Conservation (phyloP, 2,888 invertebrate genomes). For the Sphaeridia pumilis region DNA sequence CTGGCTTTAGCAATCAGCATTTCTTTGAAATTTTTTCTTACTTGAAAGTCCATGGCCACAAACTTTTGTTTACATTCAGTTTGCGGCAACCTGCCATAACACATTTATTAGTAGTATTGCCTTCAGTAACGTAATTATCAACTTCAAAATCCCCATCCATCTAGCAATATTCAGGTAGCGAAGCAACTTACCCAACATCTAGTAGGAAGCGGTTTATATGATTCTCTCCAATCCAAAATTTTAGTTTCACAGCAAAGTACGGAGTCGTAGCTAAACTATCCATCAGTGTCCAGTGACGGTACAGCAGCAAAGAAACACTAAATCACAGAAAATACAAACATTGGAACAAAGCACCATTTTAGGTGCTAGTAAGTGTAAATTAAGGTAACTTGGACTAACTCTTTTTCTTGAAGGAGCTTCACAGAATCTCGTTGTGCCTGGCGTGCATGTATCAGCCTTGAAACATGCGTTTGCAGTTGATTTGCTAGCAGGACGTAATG, state of each 20-base stretch:
- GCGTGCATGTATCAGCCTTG: slow-evolving; percentile 48
- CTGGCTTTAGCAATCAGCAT: no score
- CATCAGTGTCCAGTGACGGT: slow-evolving; percentile 84
- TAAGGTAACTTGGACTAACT: slow-evolving; percentile 41
- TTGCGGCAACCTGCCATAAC: slow-evolving; percentile 69
- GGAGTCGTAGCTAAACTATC: slow-evolving; percentile 71
- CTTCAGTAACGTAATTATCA: no score
- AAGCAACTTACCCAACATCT: slow-evolving; percentile 64
- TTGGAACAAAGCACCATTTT: no score
- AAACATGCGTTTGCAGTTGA: slow-evolving; percentile 58
- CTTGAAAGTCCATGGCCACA: slow-evolving; percentile 72
- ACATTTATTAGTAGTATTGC: no score
- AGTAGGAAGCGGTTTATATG: slow-evolving; percentile 71
- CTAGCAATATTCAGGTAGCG: no score
- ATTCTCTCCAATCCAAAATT: slow-evolving; percentile 79
- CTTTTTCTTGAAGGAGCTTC: slow-evolving; percentile 62
- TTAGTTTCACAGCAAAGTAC: slow-evolving; percentile 63
- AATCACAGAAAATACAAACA: no score
- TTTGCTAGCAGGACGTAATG: slow-evolving; percentile 49
- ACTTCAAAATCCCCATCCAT: no score
- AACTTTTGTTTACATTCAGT: slow-evolving; percentile 75
- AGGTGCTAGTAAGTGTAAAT: no score
- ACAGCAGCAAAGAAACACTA: slow-evolving; percentile 60
- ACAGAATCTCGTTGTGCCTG: slow-evolving; percentile 44
- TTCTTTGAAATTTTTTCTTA: slow-evolving; percentile 61